phyloP scores from a whole-genome alignment of 2,888 invertebrate species.

The Luperina nickerlii region DNA sequence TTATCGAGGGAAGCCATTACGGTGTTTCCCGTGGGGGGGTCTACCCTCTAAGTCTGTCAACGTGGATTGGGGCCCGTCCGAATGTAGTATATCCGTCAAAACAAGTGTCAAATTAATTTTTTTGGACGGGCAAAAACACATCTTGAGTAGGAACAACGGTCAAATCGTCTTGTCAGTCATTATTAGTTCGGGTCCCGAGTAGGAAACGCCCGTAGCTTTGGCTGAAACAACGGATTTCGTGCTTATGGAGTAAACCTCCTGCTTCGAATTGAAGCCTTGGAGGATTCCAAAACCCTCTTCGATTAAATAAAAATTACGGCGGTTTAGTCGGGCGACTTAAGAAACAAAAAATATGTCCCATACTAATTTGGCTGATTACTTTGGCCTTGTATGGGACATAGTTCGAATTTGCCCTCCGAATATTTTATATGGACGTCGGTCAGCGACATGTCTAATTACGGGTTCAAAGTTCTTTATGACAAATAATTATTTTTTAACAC shows the following conservation, averaged over 20 bases:
- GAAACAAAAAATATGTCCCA: neutral
- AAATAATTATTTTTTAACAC: neutral
- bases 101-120: neutral
- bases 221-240: neutral
- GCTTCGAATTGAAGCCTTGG: neutral
- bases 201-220: neutral
- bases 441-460: conserved; percentile 12
- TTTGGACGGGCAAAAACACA: neutral
- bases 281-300: conserved; percentile 5
- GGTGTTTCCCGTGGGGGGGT: neutral
- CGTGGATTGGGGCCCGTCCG: no score
- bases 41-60: no score
- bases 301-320: neutral
- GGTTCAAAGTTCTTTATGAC: conserved; percentile 14
- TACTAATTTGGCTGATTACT: conserved; percentile 21
- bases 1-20: conserved; percentile 27
- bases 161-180: neutral
- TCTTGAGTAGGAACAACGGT: neutral
- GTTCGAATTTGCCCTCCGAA: conserved; percentile 15
- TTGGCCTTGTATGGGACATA: conserved; percentile 25
- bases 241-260: neutral
- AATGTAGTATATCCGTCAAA: neutral
- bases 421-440: conserved; percentile 17
- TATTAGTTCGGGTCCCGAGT: neutral
- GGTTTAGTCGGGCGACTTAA: neutral